Evolutionary conservation across 2,888 invertebrate species (phyloP), one percentile per base, ranked within the genome.

Genomic region (Pasiphila rectangulata): DNA sequence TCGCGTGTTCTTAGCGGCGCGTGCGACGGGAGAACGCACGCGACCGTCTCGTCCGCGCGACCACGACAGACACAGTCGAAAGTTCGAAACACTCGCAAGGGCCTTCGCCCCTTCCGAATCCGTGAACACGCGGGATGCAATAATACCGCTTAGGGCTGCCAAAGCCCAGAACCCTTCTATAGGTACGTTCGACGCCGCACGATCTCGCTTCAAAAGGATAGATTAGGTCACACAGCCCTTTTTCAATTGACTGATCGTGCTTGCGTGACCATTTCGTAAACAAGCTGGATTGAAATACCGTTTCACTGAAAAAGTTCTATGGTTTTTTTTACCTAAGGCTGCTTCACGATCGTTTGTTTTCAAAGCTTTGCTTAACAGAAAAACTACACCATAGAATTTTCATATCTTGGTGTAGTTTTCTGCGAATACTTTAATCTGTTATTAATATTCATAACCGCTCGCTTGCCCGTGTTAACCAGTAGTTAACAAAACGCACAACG

Each of bases 31-130:
- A 66, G 67, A 80, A 81, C 83, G 84, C 80, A 72, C 83, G 81
- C 84, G 72, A 69, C 73, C 83, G 81, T 82, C 65, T 79, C 86
- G 75, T 72, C 74, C 72, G 62, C 75, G 73, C 84, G 78, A 85
- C 74, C 75, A 74, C 84, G 78, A 85, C 83, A 86, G 83, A 82
- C 79, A 72, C 73, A 66, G 64, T 62, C 63, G 72, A 73, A 72
- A 66, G 63, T 61, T 64, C 74, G 74, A 79, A 79, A 79, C 72
- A 30, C 30, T 30, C 79, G 70, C 72, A 69, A 79, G 84, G 83
- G 83, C 82, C 80, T 79, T 79, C 78, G 80, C 80, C 87, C 86
- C 84, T 85, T 84, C 85, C 80, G 83, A 83, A 79, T 75, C 79
- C 75, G 75, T 84, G 83, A 81, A 79, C 84, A 80, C 76, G 75